phyloP scores from a whole-genome alignment of 2,113 vertebrate genomes.

The Pyrgilauda ruficollis region DNA sequence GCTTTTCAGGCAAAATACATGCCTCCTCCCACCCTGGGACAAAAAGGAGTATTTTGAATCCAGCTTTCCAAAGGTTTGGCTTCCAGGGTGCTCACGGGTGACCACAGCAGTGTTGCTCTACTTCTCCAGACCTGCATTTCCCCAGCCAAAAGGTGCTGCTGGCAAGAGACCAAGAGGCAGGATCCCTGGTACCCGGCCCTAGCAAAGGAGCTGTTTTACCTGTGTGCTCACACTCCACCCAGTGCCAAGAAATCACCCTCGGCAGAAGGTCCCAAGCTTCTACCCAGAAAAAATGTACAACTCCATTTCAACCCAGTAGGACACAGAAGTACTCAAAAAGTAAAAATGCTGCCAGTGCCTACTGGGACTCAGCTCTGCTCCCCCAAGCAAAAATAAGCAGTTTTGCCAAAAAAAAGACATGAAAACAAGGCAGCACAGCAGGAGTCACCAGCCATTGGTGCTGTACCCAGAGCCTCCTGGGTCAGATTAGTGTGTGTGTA shows the following conservation, averaged over 20 bases:
- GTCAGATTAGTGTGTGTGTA: fast-evolving
- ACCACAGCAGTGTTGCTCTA: background rate
- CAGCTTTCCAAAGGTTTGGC: background rate
- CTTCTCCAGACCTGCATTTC: background rate
- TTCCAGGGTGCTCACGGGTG: fast-evolving
- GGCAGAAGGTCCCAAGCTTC: background rate
- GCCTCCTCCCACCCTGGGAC: background rate
- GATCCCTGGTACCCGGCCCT: fast-evolving
- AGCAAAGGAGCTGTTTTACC: background rate
- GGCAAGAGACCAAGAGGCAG: background rate
- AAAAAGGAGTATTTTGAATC: background rate
- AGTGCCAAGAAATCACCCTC: fast-evolving
- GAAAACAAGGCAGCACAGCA: background rate
- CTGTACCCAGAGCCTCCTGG: fast-evolving
- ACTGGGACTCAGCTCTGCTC: background rate
- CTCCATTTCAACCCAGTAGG: background rate
- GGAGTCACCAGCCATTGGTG: fast-evolving
- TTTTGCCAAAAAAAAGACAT: background rate
- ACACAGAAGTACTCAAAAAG: background rate
- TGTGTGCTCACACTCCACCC: fast-evolving
- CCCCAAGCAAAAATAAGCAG: background rate
- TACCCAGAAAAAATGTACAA: background rate
- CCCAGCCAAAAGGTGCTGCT: background rate
- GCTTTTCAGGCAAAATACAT: background rate
- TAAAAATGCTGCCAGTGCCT: background rate